Conservation (phyloP, 2,113 vertebrate genomes). For the Ciconia stormi region DNA sequence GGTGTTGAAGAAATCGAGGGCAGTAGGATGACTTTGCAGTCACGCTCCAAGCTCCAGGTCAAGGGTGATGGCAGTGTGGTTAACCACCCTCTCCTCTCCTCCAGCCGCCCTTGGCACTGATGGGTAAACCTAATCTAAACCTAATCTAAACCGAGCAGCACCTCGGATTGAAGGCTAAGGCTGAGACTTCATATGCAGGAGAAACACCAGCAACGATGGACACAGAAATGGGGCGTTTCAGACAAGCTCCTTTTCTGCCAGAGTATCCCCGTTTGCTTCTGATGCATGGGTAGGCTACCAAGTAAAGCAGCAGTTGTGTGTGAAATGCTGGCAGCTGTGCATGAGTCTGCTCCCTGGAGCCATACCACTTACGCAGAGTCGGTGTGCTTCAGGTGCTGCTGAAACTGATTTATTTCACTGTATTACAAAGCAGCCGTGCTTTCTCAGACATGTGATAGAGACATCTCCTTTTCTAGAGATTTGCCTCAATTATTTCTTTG, state of each 20-base stretch:
- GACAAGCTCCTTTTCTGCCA: neutral
- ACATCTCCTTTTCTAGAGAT: neutral
- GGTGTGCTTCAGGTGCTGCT: neutral
- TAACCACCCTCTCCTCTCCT: neutral
- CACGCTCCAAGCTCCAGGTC: neutral
- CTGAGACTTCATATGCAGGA: neutral
- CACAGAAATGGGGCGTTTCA: neutral
- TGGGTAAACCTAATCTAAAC: neutral
- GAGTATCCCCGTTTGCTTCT: neutral
- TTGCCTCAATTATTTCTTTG: neutral
- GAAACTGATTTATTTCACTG: neutral
- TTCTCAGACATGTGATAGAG: neutral
- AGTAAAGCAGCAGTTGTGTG: neutral
- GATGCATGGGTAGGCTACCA: neutral
- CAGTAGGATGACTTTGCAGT: neutral
- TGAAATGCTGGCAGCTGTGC: neutral
- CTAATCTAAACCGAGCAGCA: neutral
- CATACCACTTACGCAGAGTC: neutral
- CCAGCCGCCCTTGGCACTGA: neutral
- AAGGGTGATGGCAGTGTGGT: neutral
- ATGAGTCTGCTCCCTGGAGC: neutral
- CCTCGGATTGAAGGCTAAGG: neutral
- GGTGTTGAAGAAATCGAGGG: neutral
- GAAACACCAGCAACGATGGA: no score
- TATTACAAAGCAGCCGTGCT: neutral